These are phyloP conservation scores for Hoplostethus mediterraneus DNA, from an alignment of 2,797 vertebrate genomes.

Conservation along the genomic window DNA sequence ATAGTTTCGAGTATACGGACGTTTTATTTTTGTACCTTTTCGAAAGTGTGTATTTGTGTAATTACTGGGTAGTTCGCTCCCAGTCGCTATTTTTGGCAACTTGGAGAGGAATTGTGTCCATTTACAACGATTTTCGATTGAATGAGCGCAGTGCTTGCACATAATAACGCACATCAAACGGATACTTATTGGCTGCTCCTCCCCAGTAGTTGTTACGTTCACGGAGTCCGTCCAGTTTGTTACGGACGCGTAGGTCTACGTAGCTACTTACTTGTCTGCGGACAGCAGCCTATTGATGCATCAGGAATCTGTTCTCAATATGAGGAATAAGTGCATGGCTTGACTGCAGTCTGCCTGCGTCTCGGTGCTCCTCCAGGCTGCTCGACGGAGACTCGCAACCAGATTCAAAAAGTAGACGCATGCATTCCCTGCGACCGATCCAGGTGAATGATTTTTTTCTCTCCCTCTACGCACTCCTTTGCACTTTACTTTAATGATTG, in stretches of 20 bases:
- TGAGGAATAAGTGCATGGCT: slow-evolving; percentile 31
- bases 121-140: background rate
- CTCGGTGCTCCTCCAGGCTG: slow-evolving; percentile 9
- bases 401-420: slow-evolving; percentile 1
- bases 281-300: slow-evolving; percentile 51
- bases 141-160: slow-evolving; percentile 7
- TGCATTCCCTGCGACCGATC: slow-evolving; percentile 1
- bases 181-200: slow-evolving; percentile 44
- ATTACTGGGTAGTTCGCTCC: slow-evolving; percentile 1
- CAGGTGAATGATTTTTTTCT: background rate
- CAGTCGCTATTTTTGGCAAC: background rate
- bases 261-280: slow-evolving; percentile 42
- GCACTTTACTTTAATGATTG: slow-evolving; percentile 37
- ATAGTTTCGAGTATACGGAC: background rate
- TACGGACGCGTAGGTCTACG: slow-evolving; percentile 20
- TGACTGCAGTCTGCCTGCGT: slow-evolving; percentile 46
- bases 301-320: slow-evolving; percentile 19
- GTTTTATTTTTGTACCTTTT: background rate
- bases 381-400: slow-evolving; percentile 22
- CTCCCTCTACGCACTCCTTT: background rate
- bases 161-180: slow-evolving; percentile 50
- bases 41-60: background rate
- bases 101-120: background rate
- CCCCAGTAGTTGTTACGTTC: slow-evolving; percentile 1
- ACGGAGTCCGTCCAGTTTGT: slow-evolving; percentile 31